Base-by-base conservation (phyloP, 2,797 vertebrate species). In the Acomys russatus region DNA sequence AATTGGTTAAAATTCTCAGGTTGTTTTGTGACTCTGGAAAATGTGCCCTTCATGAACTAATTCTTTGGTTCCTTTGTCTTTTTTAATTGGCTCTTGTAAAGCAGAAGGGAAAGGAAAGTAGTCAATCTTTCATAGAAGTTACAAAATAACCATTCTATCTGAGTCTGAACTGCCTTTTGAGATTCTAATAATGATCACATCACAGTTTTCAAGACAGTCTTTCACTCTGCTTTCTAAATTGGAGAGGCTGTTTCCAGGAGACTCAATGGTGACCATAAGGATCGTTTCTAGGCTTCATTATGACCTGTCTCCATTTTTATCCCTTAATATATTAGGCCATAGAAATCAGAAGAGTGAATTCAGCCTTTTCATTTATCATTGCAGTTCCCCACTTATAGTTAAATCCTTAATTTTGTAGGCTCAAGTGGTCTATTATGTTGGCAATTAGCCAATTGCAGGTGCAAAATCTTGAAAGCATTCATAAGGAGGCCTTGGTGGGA, bases 391-490 rank as follows among this genome's bases (percentile, higher is more conserved):
- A 97, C 85, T 97, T 96, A 88, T 38, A 7, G 0, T 93, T 95
- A 94, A 97, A 93, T 93, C 88, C 88, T 96, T 97, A 91, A 92
- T 93, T 96, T 95, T 84, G 64, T 95, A 96, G 88, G 49, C 93
- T 97, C 95, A 95, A 97, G 95, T 96, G 95, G 90, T 66, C 94
- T 92, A 88, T 97, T 98, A 88, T 97, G 93, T 79, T 97, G 96
- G 92, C 96, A 96, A 96, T 96, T 96, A 96, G 94, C 95, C 97
- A 98, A 97, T 56, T 96, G 97, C 96, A 97, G 97, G 95, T 98
- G 94, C 95, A 97, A 96, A 96, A 87, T 96, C 94, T 97, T 80
- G 71, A 97, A 95, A 92, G 35, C 93, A 86, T 96, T 70, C 64
- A 87, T 66, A 35, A 38, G 78, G 91, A 96, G 68, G 77, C 18